Percentiles rank a stretch among this genome's conserved stretches.
phyloP scores from a whole-genome alignment of 2,113 vertebrate species.

The Paramormyrops kingsleyae region DNA sequence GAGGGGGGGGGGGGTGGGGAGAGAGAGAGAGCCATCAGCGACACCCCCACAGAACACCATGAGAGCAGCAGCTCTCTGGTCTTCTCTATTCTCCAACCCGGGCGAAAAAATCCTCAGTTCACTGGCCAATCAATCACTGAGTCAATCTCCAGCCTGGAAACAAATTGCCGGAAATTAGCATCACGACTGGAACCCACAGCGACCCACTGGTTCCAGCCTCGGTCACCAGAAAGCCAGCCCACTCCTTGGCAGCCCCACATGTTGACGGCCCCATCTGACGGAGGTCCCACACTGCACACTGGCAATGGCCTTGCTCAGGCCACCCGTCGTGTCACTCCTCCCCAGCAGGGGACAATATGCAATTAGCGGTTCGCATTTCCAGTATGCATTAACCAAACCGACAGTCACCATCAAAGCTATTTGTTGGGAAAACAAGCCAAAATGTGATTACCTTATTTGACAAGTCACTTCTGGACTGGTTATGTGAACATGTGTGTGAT shows the following conservation, averaged over 20 bases:
- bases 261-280: background rate
- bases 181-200: background rate
- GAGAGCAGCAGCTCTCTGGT: background rate
- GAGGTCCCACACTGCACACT: background rate
- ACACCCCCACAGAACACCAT: background rate
- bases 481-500: background rate
- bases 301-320: background rate
- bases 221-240: background rate
- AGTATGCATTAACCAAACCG: background rate
- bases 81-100: background rate
- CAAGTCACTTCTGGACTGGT: background rate
- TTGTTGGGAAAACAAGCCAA: background rate
- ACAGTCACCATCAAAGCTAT: background rate
- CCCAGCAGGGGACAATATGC: background rate
- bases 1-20: background rate
- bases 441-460: background rate
- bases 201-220: background rate
- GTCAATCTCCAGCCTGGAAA: background rate
- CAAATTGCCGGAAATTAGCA: constrained; percentile 1
- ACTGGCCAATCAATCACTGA: background rate
- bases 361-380: background rate
- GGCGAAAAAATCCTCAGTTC: background rate
- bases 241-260: background rate
- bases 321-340: background rate
- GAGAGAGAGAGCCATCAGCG: background rate